A percentile compares a stretch with the other conserved stretches of the same genome.
Evolutionary conservation across 2,113 vertebrate species (phyloP).

Genomic region (Apodemus speciosus): DNA sequence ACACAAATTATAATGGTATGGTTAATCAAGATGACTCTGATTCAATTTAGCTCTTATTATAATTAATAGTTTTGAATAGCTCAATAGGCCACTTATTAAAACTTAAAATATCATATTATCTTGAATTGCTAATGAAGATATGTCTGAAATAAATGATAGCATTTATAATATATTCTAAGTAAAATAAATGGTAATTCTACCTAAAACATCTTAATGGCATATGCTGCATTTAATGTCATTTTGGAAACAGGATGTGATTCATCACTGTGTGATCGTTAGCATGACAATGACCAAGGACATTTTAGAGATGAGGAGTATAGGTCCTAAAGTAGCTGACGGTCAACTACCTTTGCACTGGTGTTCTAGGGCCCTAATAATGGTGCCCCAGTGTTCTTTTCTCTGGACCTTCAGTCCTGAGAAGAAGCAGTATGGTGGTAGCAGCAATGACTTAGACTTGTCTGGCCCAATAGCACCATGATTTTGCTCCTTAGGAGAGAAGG

Average conservation of each 20-base stretch:
- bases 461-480: neutral
- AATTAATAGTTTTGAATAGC: neutral
- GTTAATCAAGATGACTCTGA: neutral
- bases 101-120: slow-evolving; percentile 23
- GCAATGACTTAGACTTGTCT: neutral
- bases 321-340: neutral
- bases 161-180: slow-evolving; percentile 10
- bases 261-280: neutral
- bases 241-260: neutral
- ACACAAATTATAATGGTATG: neutral
- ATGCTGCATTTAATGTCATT: slow-evolving; percentile 35
- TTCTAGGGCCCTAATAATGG: neutral
- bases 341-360: neutral
- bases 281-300: neutral
- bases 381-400: neutral
- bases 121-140: slow-evolving; percentile 59
- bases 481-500: slow-evolving; percentile 39
- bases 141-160: neutral
- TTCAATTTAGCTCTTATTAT: slow-evolving; percentile 30
- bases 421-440: neutral
- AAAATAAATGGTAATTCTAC: neutral
- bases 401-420: neutral
- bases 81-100: slow-evolving; percentile 1
- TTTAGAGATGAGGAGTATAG: slow-evolving; percentile 20
- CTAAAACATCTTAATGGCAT: neutral